phyloP scores from a whole-genome alignment of 2,888 invertebrate species.

The Oxyteleia sp. region DNA sequence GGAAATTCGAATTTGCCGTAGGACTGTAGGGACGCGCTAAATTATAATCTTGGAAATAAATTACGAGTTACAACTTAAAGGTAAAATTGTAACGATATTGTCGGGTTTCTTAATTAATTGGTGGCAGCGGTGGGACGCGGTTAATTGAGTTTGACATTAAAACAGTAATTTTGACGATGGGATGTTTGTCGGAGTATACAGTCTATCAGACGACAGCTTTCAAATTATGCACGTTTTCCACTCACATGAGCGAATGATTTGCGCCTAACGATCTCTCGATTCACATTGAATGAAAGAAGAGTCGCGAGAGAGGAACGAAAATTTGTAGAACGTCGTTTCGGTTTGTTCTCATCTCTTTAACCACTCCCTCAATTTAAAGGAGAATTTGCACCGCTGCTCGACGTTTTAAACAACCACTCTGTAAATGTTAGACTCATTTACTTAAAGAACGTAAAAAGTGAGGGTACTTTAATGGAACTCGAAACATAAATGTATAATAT shows the following conservation, averaged over 20 bases:
- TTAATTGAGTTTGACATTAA: constrained; percentile 35
- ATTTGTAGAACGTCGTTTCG: constrained; percentile 40
- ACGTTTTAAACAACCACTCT: constrained; percentile 46
- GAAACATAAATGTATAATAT: constrained; percentile 27
- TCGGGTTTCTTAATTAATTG: constrained; percentile 6
- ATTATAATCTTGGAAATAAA: constrained; percentile 6
- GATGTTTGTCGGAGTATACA: constrained; percentile 7
- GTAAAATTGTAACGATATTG: constrained; percentile 22
- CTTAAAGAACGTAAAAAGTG: constrained; percentile 15
- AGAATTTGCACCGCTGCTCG: constrained; percentile 33
- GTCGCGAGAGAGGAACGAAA: constrained; percentile 40
- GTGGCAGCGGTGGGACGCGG: background rate
- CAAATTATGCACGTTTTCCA: constrained; percentile 55
- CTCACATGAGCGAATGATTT: constrained; percentile 63
- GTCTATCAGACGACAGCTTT: constrained; percentile 26
- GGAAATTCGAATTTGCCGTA: constrained; percentile 10
- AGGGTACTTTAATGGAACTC: constrained; percentile 19
- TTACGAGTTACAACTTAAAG: constrained; percentile 6
- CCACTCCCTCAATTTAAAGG: constrained; percentile 41
- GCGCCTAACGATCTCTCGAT: constrained; percentile 72
- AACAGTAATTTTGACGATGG: constrained; percentile 24
- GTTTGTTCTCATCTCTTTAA: constrained; percentile 42
- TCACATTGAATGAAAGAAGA: constrained; percentile 42
- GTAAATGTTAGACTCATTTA: constrained; percentile 43
- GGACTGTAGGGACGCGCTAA: background rate